phyloP scores from a whole-genome alignment of 2,797 vertebrate genomes.

The Pitangus sulphuratus region DNA sequence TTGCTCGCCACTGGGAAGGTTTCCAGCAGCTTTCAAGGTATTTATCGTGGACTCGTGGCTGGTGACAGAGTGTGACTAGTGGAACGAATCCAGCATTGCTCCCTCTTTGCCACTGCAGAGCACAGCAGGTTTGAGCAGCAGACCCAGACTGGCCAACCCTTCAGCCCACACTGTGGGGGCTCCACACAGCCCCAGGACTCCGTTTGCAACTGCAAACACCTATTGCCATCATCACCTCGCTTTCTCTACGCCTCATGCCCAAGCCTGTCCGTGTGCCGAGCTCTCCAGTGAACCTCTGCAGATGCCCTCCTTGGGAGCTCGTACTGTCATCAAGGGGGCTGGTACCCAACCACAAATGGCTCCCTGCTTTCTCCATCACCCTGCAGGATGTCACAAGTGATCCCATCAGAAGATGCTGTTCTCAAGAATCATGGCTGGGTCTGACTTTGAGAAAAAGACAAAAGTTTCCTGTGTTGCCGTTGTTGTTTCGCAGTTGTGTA shows the following conservation, averaged over 20 bases:
- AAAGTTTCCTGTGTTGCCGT: conserved; percentile 44
- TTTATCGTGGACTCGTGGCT: conserved; percentile 55
- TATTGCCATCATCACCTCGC: background rate
- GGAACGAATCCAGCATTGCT: conserved; percentile 17
- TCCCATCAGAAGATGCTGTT: conserved; percentile 16
- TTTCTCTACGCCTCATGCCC: background rate
- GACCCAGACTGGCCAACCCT: conserved; percentile 16
- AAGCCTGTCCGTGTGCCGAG: conserved; percentile 11
- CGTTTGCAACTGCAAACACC: background rate
- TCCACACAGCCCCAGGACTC: background rate
- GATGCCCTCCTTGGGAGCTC: conserved; percentile 40
- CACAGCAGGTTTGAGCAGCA: conserved; percentile 17
- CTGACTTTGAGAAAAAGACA: conserved; percentile 62
- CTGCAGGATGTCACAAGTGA: background rate
- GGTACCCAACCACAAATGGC: conserved; percentile 1
- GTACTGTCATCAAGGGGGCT: conserved; percentile 43
- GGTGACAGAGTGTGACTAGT: conserved; percentile 59
- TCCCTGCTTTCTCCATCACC: conserved; percentile 1
- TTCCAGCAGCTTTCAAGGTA: conserved; percentile 54
- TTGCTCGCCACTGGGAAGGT: background rate
- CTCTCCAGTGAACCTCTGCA: conserved; percentile 9
- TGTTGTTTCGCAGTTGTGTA: background rate
- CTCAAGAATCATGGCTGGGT: conserved; percentile 59
- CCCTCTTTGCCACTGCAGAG: conserved; percentile 14
- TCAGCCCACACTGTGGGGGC: conserved; percentile 12